phyloP scores from a whole-genome alignment of 2,888 invertebrate species.

The Agrotis puta region DNA sequence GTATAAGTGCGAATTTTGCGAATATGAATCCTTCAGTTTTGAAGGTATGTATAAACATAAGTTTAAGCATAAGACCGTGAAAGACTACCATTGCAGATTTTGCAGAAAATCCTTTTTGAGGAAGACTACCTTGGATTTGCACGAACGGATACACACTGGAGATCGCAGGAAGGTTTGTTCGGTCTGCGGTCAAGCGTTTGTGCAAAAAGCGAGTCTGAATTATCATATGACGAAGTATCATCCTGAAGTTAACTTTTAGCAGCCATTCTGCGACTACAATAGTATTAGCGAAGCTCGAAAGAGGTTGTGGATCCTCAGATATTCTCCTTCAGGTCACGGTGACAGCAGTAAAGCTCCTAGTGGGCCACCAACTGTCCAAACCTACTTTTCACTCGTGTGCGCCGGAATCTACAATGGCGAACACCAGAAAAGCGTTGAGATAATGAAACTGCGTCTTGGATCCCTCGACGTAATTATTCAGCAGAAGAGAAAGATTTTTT shows the following conservation, averaged over 20 bases:
- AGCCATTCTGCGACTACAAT: not conserved
- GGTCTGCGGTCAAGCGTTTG: slow-evolving; percentile 84
- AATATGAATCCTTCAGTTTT: slow-evolving; percentile 81
- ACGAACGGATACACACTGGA: slow-evolving; percentile 85
- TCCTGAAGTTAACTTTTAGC: slow-evolving; percentile 81
- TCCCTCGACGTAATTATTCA: too few species aligned
- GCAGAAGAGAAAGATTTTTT: too few species aligned
- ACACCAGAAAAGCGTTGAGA: too few species aligned
- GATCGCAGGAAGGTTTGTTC: slow-evolving; percentile 82
- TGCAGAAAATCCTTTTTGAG: slow-evolving; percentile 86
- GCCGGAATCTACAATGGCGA: too few species aligned
- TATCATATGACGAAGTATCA: slow-evolving; percentile 87
- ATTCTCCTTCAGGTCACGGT: too few species aligned
- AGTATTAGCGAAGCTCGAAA: too few species aligned
- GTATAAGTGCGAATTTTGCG: slow-evolving; percentile 80
- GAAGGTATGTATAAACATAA: slow-evolving; percentile 83
- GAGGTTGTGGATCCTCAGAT: too few species aligned
- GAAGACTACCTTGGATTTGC: slow-evolving; percentile 78
- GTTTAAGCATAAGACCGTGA: slow-evolving; percentile 83
- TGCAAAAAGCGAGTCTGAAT: slow-evolving; percentile 86
- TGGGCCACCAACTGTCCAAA: too few species aligned
- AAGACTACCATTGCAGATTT: slow-evolving; percentile 84
- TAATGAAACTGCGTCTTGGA: too few species aligned
- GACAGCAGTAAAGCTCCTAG: too few species aligned
- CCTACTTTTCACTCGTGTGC: too few species aligned